These are phyloP conservation scores for Drosophila limbata DNA, from an alignment of 2,888 invertebrate species.

Conservation along the genomic window DNA sequence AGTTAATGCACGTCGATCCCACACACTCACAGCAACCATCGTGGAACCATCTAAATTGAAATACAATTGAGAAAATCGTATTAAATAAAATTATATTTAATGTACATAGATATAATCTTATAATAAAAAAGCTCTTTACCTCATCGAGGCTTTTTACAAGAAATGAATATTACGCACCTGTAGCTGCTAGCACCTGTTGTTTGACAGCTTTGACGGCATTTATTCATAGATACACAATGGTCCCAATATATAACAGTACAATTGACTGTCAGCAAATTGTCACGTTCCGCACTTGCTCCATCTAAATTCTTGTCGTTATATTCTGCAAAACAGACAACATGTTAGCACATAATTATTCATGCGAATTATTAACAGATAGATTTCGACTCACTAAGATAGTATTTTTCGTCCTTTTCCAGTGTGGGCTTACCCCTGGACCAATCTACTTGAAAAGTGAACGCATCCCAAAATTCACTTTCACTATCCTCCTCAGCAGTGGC, in stretches of 20 bases:
- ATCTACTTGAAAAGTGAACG: constrained; percentile 92
- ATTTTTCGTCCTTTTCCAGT: constrained; percentile 89
- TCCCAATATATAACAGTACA: constrained; percentile 97
- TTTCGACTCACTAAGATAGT: constrained; percentile 88
- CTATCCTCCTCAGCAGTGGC: constrained; percentile 90
- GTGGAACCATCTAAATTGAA: constrained; percentile 90
- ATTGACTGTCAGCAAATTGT: constrained; percentile 90
- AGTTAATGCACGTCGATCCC: constrained; percentile 94
- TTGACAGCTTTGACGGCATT: constrained; percentile 92
- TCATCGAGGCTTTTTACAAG: too few relatives aligned
- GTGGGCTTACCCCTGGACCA: constrained; percentile 86
- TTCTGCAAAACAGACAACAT: constrained; percentile 85
- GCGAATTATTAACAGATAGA: background rate
- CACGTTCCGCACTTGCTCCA: constrained; percentile 79
- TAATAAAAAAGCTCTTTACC: too few relatives aligned
- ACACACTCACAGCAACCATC: constrained; percentile 98
- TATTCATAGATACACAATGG: constrained; percentile 94
- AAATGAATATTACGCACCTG: constrained; percentile 70
- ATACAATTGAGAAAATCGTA: background rate
- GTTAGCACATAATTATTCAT: background rate
- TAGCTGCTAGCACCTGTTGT: constrained; percentile 85
- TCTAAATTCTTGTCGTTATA: constrained; percentile 89
- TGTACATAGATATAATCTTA: background rate
- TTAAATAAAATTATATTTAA: background rate
- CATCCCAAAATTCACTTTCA: constrained; percentile 90